Evolutionary conservation across 1,140 invertebrate genomes (phyloP), one percentile per base, ranked within the genome.

Genomic region (Capitella teleta): DNA sequence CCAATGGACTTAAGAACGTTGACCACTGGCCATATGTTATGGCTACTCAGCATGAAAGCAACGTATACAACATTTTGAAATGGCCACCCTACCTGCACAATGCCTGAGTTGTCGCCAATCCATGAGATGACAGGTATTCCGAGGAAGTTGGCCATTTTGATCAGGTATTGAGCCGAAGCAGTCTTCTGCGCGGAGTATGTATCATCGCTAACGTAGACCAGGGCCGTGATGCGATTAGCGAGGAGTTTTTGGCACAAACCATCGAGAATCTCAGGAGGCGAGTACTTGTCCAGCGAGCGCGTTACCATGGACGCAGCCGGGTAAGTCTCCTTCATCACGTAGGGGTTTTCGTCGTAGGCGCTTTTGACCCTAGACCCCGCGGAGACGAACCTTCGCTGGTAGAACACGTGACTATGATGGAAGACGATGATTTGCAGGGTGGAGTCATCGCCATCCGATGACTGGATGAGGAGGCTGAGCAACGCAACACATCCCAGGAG

Each of bases 121-220:
- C 88, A 93, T 1, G 87, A 60, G 55, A 94, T 89, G 10, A 93
- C 87, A 52, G 89, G 85, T 50, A 89, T 85, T 19, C 85, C 83
- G 14, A 82, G 62, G 70, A 89, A 90, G 26, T 84, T 84, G 43
- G 88, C 86, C 53, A 93, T 74, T 74, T 93, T 87, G 37, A 93
- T 78, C 66, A 94, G 89, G 72, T 93, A 94, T 70, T 93, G 88
- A 23, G 86, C 86, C 37, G 87, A 89, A 49, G 87, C 88, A 38
- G 88, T 91, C 68, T 86, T 88, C 49, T 86, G 78, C 23, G 87
- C 88, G 55, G 83, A 84, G 56, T 79, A 76, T 76, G 92, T 87
- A 66, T 89, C 85, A 74, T 92, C 92, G 83, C 89, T 91, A 72
- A 93, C 78, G 72, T 92, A 93, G 52, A 93, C 74, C 62, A 94